Base-by-base conservation (phyloP, 2,113 vertebrate species). In the Nothobranchius kuhntae region DNA sequence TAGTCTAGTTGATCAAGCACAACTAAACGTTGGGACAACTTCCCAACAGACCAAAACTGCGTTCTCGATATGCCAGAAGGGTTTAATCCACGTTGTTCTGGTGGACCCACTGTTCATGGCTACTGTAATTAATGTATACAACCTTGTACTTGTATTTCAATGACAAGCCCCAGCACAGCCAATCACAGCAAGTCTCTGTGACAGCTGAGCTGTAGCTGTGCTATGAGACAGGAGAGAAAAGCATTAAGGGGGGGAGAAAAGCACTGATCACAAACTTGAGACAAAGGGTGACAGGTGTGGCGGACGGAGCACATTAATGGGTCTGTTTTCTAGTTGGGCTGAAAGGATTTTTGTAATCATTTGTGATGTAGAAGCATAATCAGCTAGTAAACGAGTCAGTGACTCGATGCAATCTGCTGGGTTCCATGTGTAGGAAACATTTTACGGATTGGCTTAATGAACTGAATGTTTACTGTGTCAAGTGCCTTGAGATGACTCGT, bases 201-300 rank as follows among this genome's bases (percentile, higher is more conserved):
- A 74, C 67, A 68, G 68, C 63, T 64, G 68, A 72, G 63, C 21
- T 68, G 68, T 62, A 62, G 71, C 61, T 70, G 71, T 56, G 54
- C 61, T 12, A 61, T 61, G 62, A 66, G 58, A 71, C 57, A 55
- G 59, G 42, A 65, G 53, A 63, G 46, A 71, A 71, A 70, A 70
- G 13, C 53, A 66, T 47, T 65, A 61, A 61, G 17, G 40, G 56
- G 38, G 40, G 1, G 5, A 75, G 35, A 62, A 67, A 60, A 67
- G 53, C 58, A 59, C 6, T 3, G 59, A 57, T 63, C 35, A 54
- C 38, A 60, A 2, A 0, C 9, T 36, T 50, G 11, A 12, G 64
- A 7, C 65, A 0, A 5, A 30, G 55, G 6, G 2, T 17, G 38
- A 47, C 24, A 35, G 14, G 10, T 9, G n/a, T 11, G 14, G 7